Percentiles rank a stretch among this genome's conserved stretches.
Evolutionary conservation across 1,140 invertebrate species (phyloP).

Genomic region (Ostrea denselamellosa): DNA sequence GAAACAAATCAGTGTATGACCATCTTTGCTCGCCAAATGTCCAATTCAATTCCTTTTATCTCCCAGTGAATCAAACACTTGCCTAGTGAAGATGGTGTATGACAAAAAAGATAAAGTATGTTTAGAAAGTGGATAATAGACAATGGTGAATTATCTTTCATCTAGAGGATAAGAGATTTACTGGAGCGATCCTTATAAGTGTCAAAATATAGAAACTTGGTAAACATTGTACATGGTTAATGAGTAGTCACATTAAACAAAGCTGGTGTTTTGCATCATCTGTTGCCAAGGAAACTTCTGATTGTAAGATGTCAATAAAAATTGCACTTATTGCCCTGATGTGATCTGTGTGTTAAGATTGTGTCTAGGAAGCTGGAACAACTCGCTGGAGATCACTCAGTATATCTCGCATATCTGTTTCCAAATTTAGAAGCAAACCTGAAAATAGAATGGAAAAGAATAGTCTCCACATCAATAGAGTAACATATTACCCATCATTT

Average conservation of each 20-base stretch:
- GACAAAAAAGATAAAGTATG: not conserved
- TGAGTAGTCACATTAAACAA: not conserved
- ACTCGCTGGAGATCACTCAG: conserved; percentile 47
- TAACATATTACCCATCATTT: not conserved
- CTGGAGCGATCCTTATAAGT: not conserved
- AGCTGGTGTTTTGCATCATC: not conserved
- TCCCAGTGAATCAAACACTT: not conserved
- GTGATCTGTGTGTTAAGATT: not conserved
- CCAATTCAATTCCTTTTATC: not conserved
- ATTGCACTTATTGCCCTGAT: conserved; percentile 31
- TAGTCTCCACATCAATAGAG: not conserved
- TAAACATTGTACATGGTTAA: not conserved
- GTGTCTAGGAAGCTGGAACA: conserved; percentile 31
- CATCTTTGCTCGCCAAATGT: not conserved
- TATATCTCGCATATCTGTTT: conserved; percentile 50
- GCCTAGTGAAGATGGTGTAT: no score
- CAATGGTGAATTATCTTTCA: not conserved
- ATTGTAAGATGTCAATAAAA: not conserved
- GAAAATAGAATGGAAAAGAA: conserved; percentile 25
- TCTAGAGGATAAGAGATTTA: not conserved
- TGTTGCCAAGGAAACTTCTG: not conserved
- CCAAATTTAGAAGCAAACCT: conserved; percentile 52
- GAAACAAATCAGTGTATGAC: no score
- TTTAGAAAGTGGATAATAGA: not conserved
- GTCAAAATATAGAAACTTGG: not conserved